Evolutionary conservation across 1,140 invertebrate species (phyloP).

Genomic region (Melipona quadrifasciata): DNA sequence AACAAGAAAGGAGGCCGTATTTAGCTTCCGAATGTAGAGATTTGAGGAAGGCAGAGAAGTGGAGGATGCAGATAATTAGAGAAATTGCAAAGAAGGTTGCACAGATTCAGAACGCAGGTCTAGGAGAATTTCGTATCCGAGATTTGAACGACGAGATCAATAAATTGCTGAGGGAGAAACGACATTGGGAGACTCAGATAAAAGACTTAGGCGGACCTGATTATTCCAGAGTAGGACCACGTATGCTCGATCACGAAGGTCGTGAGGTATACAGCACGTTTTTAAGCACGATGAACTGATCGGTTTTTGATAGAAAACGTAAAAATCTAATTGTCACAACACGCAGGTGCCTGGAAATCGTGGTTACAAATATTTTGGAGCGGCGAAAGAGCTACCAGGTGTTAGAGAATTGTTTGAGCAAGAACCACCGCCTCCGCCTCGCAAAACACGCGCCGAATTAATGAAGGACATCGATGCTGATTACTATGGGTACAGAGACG

Average conservation of each 20-base stretch:
- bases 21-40: constrained; percentile 96
- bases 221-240: constrained; percentile 94
- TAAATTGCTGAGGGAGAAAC: constrained; percentile 96
- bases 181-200: constrained; percentile 99
- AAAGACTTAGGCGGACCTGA: constrained; percentile 97
- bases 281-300: background rate
- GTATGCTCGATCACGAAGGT: constrained; percentile 97
- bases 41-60: constrained; percentile 95
- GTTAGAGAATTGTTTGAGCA: constrained; percentile 99
- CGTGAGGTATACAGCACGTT: constrained; percentile 86
- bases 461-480: constrained; percentile 99
- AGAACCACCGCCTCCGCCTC: constrained; percentile 92
- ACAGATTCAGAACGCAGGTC: constrained; percentile 99
- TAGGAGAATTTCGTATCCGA: constrained; percentile 98
- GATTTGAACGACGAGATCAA: constrained; percentile 99
- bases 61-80: constrained; percentile 96
- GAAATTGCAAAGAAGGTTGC: constrained; percentile 99
- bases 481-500: constrained; percentile 99
- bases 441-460: constrained; percentile 96
- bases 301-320: background rate
- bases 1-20: constrained; percentile 93
- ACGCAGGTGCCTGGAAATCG: constrained; percentile 93
- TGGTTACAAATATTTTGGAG: constrained; percentile 99
- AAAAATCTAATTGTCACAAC: background rate
- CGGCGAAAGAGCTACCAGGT: constrained; percentile 98